Percentiles rank a stretch among this genome's conserved stretches.
These are phyloP conservation scores for Odontothrips loti DNA, from an alignment of 2,888 invertebrate species.

Conservation along the genomic window DNA sequence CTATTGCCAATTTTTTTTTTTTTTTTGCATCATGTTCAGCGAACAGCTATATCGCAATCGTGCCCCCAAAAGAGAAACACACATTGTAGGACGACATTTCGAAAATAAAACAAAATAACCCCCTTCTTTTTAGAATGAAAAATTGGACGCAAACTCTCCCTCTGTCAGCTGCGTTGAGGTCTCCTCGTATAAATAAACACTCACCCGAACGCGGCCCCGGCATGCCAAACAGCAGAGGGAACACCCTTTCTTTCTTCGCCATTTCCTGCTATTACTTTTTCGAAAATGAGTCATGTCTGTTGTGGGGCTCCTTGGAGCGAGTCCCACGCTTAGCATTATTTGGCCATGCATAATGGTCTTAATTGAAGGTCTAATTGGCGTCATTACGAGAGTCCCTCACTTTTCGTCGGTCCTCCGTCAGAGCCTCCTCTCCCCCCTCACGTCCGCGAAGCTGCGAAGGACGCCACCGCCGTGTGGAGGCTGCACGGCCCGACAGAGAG, in stretches of 20 bases:
- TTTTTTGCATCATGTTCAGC: too few relatives aligned
- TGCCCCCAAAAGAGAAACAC: too few relatives aligned
- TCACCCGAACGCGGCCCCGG: too few relatives aligned
- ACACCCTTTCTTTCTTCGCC: too few relatives aligned
- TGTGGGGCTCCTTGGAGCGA: background rate
- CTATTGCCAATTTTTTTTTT: too few relatives aligned
- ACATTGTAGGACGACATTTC: too few relatives aligned
- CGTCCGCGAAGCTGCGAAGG: background rate
- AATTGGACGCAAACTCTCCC: too few relatives aligned
- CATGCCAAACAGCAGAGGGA: too few relatives aligned
- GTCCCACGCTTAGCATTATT: conserved; percentile 24
- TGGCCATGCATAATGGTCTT: conserved; percentile 19
- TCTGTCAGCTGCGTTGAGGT: background rate
- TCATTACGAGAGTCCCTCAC: conserved; percentile 7
- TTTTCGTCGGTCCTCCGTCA: background rate
- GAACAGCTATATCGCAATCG: too few relatives aligned
- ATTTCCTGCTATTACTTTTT: conserved; percentile 3
- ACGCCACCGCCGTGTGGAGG: background rate
- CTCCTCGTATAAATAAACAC: background rate
- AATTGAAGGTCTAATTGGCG: conserved; percentile 25
- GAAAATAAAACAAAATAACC: too few relatives aligned
- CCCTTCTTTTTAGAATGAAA: too few relatives aligned
- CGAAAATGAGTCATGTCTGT: conserved; percentile 11
- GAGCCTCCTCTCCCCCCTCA: background rate
- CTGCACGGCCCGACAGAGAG: background rate